Evolutionary conservation across 2,113 vertebrate species (phyloP), one percentile per base, ranked within the genome.

Genomic region (Pollimyrus isidori): DNA sequence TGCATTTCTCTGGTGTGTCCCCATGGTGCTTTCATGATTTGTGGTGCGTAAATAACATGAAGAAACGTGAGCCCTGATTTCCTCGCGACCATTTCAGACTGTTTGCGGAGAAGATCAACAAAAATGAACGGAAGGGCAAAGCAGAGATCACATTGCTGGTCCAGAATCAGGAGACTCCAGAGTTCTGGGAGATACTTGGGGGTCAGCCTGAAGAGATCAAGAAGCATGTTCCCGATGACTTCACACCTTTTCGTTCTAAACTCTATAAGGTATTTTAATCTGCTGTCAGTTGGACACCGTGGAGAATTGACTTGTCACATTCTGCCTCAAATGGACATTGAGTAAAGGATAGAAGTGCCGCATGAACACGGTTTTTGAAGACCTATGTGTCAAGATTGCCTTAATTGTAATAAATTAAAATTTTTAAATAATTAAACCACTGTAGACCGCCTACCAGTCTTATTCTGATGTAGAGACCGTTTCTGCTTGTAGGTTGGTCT

Each of bases 41-140:
- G 2, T 35, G 4, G 50, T 86, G n/a, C n/a, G 46, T 87, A 19
- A 87, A 15, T 84, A 48, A 19, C 17, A 10, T 19, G 5, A 17
- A 45, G 52, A n/a, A 52, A 49, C 6, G n/a, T 53, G 2, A 46
- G 46, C 4, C 19, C 39, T 48, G 82, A n/a, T 13, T 35, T 35
- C 7, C n/a, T 53, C 11, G 0, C 26, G 19, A 46, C 15, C 80
- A 56, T 65, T 26, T 83, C 50, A 99, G 98, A 92, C 95, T 99
- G 56, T 99, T 99, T 82, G 97, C 98, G 0, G 98, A 99, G 94
- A 99, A 99, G 95, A 98, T 99, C 88, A 99, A 98, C 92, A 99
- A 99, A 93, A 99, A 99, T 0, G 98, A 99, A 91, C 94, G 98
- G 4, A 99, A 99, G 90, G 96, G 98, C 45, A 99, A 98, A 90